These are phyloP conservation scores for Drosophila rufa DNA, from an alignment of 1,140 invertebrate species.

Conservation along the genomic window DNA sequence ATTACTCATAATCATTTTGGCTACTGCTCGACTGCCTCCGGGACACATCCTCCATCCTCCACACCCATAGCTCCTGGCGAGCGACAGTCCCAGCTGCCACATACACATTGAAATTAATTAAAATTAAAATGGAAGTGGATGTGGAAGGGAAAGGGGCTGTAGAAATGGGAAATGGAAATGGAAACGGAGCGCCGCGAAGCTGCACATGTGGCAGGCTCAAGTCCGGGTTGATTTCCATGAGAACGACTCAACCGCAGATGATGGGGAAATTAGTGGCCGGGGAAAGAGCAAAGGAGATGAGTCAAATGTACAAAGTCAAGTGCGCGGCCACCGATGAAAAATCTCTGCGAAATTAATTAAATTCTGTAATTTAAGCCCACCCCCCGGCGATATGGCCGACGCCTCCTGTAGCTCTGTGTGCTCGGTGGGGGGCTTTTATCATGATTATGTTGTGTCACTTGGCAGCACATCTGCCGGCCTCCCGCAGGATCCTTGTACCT, in stretches of 20 bases:
- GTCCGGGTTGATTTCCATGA: conserved; percentile 37
- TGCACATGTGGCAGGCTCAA: conserved; percentile 45
- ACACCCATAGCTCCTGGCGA: conserved; percentile 12
- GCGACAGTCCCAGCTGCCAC: conserved; percentile 47
- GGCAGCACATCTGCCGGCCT: conserved; percentile 10
- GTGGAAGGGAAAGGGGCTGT: conserved; percentile 10
- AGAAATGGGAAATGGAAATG: conserved; percentile 25
- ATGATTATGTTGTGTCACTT: conserved; percentile 65
- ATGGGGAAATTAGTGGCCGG: conserved; percentile 63
- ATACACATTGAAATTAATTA: conserved; percentile 74
- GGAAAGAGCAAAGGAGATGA: conserved; percentile 40
- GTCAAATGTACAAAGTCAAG: conserved; percentile 65
- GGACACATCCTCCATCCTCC: conserved; percentile 1
- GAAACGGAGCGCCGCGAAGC: conserved; percentile 22
- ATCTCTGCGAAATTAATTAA: conserved; percentile 73
- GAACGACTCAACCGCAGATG: conserved; percentile 53
- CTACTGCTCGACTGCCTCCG: conserved; percentile 33
- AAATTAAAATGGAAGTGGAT: conserved; percentile 60
- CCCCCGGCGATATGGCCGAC: background rate
- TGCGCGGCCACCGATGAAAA: conserved; percentile 57
- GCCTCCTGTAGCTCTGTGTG: background rate
- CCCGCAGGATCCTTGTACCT: conserved; percentile 22
- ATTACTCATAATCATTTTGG: conserved; percentile 65
- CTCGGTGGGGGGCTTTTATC: conserved; percentile 30
- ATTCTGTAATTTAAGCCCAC: conserved; percentile 68